Conservation (phyloP, 2,797 vertebrate species). For the Protonibea diacanthus region DNA sequence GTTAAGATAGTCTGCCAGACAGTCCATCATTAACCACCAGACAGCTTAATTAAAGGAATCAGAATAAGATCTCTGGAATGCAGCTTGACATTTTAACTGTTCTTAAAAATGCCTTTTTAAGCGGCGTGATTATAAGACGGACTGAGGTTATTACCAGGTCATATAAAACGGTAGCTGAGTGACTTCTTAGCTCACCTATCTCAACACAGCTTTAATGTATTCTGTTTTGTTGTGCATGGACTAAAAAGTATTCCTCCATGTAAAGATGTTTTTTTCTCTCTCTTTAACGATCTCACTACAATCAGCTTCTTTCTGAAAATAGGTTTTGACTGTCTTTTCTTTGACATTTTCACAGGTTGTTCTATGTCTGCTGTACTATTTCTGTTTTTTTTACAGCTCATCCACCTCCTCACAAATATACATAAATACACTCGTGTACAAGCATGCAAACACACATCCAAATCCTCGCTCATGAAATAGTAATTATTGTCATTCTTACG, state of each 20-base stretch:
- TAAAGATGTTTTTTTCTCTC: not conserved
- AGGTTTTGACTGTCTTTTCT: slow-evolving; percentile 21
- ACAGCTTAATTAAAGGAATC: slow-evolving; percentile 80
- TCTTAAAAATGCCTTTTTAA: slow-evolving; percentile 56
- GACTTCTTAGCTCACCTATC: slow-evolving; percentile 45
- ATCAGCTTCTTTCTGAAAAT: slow-evolving; percentile 26
- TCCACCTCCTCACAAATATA: not conserved
- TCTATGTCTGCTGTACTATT: not conserved
- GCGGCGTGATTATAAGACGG: slow-evolving; percentile 62
- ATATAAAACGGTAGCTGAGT: slow-evolving; percentile 53
- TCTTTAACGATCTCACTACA: not conserved
- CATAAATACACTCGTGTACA: not conserved
- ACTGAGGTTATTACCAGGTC: slow-evolving; percentile 67
- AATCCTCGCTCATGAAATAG: not conserved
- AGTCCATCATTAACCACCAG: slow-evolving; percentile 71
- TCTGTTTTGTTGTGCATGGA: slow-evolving; percentile 3
- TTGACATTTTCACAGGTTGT: slow-evolving; percentile 26
- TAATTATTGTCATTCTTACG: not conserved
- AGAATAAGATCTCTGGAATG: slow-evolving; percentile 64
- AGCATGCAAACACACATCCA: not conserved
- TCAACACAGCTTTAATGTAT: slow-evolving; percentile 33
- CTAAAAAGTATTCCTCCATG: slow-evolving; percentile 20
- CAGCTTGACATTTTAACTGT: slow-evolving; percentile 77
- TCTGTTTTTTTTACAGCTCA: slow-evolving; percentile 15
- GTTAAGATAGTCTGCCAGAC: slow-evolving; percentile 37